Evolutionary conservation across 2,113 vertebrate species (phyloP).

Genomic region (Notothenia coriiceps): DNA sequence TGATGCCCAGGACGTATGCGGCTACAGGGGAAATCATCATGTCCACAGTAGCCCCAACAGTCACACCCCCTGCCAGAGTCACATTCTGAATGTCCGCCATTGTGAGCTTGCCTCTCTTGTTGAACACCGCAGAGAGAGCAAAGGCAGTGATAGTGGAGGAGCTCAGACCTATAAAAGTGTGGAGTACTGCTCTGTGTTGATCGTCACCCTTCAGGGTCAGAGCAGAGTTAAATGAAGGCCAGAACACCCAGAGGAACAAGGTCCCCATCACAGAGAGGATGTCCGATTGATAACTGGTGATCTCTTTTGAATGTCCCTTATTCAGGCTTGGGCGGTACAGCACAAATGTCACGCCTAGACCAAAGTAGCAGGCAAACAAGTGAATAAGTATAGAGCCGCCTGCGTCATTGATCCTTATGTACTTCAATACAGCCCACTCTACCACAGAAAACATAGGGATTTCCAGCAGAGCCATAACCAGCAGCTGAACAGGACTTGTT

Average conservation of each 20-base stretch:
- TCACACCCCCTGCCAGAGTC: conserved; percentile 87
- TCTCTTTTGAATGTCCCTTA: conserved; percentile 76
- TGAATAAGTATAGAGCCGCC: conserved; percentile 88
- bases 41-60: conserved; percentile 84
- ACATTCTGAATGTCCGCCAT: conserved; percentile 88
- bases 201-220: conserved; percentile 79
- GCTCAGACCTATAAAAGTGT: conserved; percentile 86
- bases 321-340: conserved; percentile 75
- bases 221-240: conserved; percentile 87
- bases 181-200: conserved; percentile 85
- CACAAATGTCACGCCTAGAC: conserved; percentile 83
- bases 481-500: conserved; percentile 86
- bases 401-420: conserved; percentile 84
- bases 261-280: conserved; percentile 83
- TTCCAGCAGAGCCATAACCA: conserved; percentile 85
- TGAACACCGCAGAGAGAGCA: conserved; percentile 82
- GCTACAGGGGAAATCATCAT: conserved; percentile 82
- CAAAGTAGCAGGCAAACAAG: conserved; percentile 89
- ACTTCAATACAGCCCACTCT: conserved; percentile 83
- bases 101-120: conserved; percentile 84
- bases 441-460: conserved; percentile 82
- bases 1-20: conserved; percentile 81
- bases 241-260: conserved; percentile 89
- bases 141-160: conserved; percentile 81
- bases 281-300: conserved; percentile 81